A percentile compares a stretch with the other conserved stretches of the same genome.
These are phyloP conservation scores for Saguinus imperator DNA, from an alignment of 2,113 vertebrate genomes.

Conservation along the genomic window DNA sequence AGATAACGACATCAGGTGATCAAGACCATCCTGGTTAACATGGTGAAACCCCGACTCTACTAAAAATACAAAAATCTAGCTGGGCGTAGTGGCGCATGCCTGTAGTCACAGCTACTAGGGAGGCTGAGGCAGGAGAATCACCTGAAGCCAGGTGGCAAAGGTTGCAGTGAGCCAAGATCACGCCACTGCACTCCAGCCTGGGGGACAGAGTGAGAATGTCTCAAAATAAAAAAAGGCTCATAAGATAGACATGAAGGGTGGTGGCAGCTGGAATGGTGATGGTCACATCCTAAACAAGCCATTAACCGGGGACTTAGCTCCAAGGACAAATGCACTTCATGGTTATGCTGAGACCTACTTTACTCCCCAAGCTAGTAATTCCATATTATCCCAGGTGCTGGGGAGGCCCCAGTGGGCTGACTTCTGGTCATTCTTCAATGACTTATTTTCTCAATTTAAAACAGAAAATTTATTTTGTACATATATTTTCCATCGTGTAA, in stretches of 20 bases:
- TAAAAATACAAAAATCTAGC: no score
- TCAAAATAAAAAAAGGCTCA: background rate
- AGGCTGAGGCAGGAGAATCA: no score
- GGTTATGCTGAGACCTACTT: background rate
- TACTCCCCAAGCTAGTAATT: background rate
- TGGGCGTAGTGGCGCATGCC: no score
- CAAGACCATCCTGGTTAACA: no score
- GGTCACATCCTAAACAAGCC: background rate
- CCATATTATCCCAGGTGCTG: rapidly evolving
- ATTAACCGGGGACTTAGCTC: background rate
- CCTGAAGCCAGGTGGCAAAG: no score
- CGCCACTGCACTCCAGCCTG: no score
- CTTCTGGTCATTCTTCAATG: background rate
- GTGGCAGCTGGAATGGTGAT: background rate
- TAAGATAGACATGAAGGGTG: background rate
- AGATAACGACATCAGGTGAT: no score
- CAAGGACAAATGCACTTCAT: rapidly evolving
- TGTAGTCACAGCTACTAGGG: no score
- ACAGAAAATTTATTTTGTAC: background rate
- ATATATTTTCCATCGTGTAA: background rate
- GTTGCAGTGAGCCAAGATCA: no score
- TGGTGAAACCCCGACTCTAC: no score
- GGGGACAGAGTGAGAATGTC: no score
- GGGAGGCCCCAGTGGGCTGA: background rate
- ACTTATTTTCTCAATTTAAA: background rate